These are phyloP conservation scores for Acanthisitta chloris DNA, from an alignment of 2,113 vertebrate genomes.

Conservation along the genomic window DNA sequence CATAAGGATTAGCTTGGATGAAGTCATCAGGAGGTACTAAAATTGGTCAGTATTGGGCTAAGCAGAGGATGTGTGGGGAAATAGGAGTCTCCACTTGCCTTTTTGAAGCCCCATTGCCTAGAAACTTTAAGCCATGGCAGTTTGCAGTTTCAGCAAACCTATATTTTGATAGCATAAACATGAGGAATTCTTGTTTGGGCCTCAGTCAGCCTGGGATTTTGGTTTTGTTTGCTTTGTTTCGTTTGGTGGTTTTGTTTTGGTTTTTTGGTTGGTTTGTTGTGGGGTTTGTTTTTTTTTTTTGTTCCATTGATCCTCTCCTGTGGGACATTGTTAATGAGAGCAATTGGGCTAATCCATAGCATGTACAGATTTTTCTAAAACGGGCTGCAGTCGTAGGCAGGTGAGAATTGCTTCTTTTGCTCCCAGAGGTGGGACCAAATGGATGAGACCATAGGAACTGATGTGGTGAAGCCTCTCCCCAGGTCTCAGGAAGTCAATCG, in stretches of 20 bases:
- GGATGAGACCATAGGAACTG: background rate
- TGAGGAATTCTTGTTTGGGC: background rate
- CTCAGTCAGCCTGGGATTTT: background rate
- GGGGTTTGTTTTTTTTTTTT: background rate
- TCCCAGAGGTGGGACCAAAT: background rate
- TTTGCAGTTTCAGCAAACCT: background rate
- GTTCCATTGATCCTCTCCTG: background rate
- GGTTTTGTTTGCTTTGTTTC: background rate
- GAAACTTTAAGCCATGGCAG: background rate
- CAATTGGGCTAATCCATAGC: background rate
- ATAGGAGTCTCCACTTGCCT: background rate
- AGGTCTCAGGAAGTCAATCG: background rate
- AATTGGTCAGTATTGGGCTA: background rate
- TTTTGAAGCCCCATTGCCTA: background rate
- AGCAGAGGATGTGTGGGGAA: background rate
- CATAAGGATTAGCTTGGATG: background rate
- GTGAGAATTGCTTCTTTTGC: slow-evolving; percentile 4
- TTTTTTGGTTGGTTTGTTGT: too few species aligned
- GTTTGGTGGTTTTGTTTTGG: background rate
- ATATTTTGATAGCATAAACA: background rate
- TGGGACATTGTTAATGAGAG: background rate
- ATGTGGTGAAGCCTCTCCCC: background rate
- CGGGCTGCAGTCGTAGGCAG: background rate
- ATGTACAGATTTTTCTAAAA: background rate
- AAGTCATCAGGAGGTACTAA: background rate